phyloP scores from a whole-genome alignment of 2,113 vertebrate species.

The Poeciliopsis prolifica region DNA sequence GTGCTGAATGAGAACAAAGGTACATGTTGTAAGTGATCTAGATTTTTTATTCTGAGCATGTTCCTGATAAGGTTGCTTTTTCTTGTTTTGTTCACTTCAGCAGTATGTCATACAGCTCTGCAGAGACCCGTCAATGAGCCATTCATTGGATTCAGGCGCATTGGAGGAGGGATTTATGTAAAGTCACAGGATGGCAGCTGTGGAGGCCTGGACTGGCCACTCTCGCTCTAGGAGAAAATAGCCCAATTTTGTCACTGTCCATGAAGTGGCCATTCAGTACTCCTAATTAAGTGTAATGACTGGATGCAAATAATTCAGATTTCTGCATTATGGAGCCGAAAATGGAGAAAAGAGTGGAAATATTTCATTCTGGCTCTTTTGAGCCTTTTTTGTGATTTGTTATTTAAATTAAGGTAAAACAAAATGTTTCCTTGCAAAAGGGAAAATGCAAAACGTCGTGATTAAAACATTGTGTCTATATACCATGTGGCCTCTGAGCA shows the following conservation, averaged over 20 bases:
- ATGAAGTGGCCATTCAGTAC: slow-evolving; percentile 25
- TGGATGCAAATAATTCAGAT: slow-evolving; percentile 21
- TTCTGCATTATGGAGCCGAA: background rate
- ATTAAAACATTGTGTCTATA: background rate
- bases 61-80: slow-evolving; percentile 30
- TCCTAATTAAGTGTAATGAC: slow-evolving; percentile 1
- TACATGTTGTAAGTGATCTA: slow-evolving; percentile 18
- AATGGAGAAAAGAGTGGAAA: background rate
- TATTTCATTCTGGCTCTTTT: background rate
- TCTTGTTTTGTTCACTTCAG: too few relatives aligned
- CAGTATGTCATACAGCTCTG: too few relatives aligned
- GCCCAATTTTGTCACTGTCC: slow-evolving; percentile 28
- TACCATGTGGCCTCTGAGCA: background rate
- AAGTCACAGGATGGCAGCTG: too few relatives aligned
- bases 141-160: too few relatives aligned
- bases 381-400: background rate
- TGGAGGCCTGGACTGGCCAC: too few relatives aligned
- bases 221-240: slow-evolving; percentile 12
- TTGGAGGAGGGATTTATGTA: too few relatives aligned
- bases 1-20: slow-evolving; percentile 70
- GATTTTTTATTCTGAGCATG: slow-evolving; percentile 12
- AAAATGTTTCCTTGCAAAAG: background rate
- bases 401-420: background rate
- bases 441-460: too few relatives aligned
- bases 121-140: too few relatives aligned